A percentile compares a stretch with the other conserved stretches of the same genome.
Evolutionary conservation across 2,113 vertebrate species (phyloP).

Genomic region (Phalacrocorax carbo): DNA sequence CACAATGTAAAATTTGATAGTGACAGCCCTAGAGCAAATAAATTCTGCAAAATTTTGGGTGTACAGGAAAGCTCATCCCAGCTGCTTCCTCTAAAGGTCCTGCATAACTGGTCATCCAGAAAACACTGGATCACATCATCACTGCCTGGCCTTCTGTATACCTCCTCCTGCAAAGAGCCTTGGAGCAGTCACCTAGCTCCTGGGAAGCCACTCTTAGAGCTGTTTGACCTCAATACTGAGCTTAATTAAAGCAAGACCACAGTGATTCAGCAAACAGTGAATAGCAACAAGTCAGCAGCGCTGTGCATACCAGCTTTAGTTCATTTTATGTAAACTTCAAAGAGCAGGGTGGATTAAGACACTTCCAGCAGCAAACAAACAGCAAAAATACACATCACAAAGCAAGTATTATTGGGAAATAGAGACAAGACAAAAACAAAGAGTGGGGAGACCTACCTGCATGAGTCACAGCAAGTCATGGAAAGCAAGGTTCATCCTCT

Average conservation of each 20-base stretch:
- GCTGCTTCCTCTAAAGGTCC: neutral
- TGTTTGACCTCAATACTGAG: neutral
- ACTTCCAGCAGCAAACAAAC: neutral
- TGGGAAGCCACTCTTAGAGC: neutral
- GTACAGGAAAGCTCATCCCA: neutral
- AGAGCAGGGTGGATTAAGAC: neutral
- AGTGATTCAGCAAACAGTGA: neutral
- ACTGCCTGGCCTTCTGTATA: rapidly evolving
- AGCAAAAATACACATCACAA: rapidly evolving
- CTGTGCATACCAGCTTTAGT: rapidly evolving
- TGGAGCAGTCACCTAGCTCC: neutral
- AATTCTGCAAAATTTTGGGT: neutral
- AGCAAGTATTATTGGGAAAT: rapidly evolving
- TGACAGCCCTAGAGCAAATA: neutral
- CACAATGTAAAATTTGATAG: neutral
- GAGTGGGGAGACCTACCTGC: neutral
- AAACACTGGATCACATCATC: too few species aligned
- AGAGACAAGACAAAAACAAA: neutral
- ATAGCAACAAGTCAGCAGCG: rapidly evolving
- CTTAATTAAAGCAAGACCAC: neutral
- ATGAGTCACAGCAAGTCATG: rapidly evolving
- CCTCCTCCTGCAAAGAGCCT: neutral
- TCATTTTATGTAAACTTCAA: neutral
- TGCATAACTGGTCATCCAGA: rapidly evolving
- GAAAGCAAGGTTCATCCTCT: neutral